Evolutionary conservation across 64 coral and sea anemone species (phyloP), one percentile per base, ranked within the genome.

Genomic region (Pachyseris speciosa): DNA sequence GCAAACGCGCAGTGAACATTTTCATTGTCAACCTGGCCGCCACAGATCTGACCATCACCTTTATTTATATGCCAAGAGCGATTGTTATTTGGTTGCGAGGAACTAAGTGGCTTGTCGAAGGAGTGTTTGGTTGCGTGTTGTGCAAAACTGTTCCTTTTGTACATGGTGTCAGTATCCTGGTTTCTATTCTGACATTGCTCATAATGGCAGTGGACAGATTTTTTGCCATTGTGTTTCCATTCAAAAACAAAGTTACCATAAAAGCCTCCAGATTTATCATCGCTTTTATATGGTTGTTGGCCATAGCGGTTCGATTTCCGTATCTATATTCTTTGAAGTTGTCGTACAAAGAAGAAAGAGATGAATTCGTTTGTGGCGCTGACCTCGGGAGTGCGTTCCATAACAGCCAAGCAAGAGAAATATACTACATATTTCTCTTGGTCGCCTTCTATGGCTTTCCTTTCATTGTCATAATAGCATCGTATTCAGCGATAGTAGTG

Each of bases 81-180:
- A 28, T 92, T 50, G 80, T 85, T 17, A 83, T 38, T 10, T 69
- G 53, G n/a, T 29, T 92, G 12, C 36, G 69, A 32, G 89, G 89
- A 9, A 40, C 12, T 20, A 48, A 28, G 2, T 92, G 80, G 89
- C 27, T 79, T 0, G 63, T 92, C 0, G 78, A 70, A 20, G 75
- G 67, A 3, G 69, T 27, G 16, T 53, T 71, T 57, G 89, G 78
- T 19, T 71, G 6, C 5, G 51, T 92, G 12, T 60, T 92, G 7
- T 85, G 89, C 58, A 85, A 92, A 70, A 30, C 72, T 9, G 78
- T 92, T 24, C 89, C 89, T 0, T 92, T 49, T 38, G 19, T 92
- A 28, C 89, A 92, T 7, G 68, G 61, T 1, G 27, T 85, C 0
- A 27, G 68, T 24, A 92, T 92, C 15, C 42, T 59, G 26, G 89